Evolutionary conservation across 2,797 vertebrate species (phyloP).

Genomic region (Erithacus rubecula): DNA sequence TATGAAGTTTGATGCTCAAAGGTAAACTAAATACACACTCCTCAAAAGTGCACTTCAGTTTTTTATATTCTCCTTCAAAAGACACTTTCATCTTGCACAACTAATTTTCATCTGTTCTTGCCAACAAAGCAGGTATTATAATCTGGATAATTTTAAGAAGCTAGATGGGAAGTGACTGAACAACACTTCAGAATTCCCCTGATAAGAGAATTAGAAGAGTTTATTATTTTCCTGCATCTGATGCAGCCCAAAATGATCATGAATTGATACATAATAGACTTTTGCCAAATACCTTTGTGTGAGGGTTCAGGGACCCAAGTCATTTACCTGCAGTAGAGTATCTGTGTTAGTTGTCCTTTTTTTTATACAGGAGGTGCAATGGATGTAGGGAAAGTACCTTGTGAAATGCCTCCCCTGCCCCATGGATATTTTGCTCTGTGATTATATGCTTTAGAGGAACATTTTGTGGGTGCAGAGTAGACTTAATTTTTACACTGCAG

Average conservation of each 20-base stretch:
- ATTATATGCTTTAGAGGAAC: not conserved
- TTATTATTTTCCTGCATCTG: not conserved
- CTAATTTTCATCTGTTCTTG: constrained; percentile 8
- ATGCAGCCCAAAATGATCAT: not conserved
- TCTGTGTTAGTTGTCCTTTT: not conserved
- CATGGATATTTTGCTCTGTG: not conserved
- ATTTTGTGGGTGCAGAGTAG: not conserved
- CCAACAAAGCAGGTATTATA: not conserved
- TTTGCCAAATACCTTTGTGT: not conserved
- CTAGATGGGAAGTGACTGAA: not conserved
- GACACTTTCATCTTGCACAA: constrained; percentile 6
- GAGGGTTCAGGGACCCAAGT: not conserved
- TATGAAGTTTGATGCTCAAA: not conserved
- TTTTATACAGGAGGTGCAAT: not conserved
- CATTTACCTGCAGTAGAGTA: not conserved
- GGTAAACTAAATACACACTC: not conserved
- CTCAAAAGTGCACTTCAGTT: not conserved
- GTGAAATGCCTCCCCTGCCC: not conserved
- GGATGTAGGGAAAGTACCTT: not conserved
- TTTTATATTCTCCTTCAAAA: constrained; percentile 29
- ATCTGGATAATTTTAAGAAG: not conserved
- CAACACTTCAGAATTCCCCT: not conserved
- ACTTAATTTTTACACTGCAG: not conserved
- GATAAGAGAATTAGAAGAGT: not conserved
- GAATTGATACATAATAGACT: not conserved